A percentile compares a stretch with the other conserved stretches of the same genome.
phyloP scores from a whole-genome alignment of 2,797 vertebrate species.

The Melanotaenia maccullochi region DNA sequence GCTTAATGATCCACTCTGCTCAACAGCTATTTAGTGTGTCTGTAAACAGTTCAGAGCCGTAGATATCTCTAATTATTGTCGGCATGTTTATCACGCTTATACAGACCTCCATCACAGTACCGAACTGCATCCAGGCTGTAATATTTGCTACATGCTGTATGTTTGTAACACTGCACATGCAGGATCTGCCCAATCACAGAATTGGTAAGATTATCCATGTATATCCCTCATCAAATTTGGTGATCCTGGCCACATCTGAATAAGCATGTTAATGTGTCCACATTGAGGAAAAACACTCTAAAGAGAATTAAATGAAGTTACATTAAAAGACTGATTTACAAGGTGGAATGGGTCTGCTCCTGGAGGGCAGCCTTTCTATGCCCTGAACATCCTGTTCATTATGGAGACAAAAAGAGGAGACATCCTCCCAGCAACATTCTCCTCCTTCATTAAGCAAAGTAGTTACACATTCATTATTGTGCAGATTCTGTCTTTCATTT shows the following conservation, averaged over 20 bases:
- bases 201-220: conserved; percentile 28
- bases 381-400: conserved; percentile 81
- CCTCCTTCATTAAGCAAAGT: conserved; percentile 85
- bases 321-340: conserved; percentile 76
- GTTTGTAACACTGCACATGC: background rate
- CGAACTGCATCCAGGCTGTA: background rate
- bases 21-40: background rate
- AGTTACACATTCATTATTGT: conserved; percentile 91
- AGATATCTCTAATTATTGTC: background rate
- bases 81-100: background rate
- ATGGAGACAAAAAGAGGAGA: conserved; percentile 79
- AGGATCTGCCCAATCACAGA: conserved; percentile 19
- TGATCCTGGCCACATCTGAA: conserved; percentile 41
- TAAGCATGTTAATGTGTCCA: conserved; percentile 62
- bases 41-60: background rate
- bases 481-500: conserved; percentile 92
- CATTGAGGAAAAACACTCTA: conserved; percentile 58
- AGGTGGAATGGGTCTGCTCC: conserved; percentile 66
- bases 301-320: conserved; percentile 76
- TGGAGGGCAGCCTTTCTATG: conserved; percentile 69
- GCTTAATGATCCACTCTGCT: background rate
- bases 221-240: conserved; percentile 24
- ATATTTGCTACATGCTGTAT: background rate
- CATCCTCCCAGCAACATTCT: conserved; percentile 80
- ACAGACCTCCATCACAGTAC: background rate